Evolutionary conservation across 2,113 vertebrate species (phyloP).

Genomic region (Prunella himalayana): DNA sequence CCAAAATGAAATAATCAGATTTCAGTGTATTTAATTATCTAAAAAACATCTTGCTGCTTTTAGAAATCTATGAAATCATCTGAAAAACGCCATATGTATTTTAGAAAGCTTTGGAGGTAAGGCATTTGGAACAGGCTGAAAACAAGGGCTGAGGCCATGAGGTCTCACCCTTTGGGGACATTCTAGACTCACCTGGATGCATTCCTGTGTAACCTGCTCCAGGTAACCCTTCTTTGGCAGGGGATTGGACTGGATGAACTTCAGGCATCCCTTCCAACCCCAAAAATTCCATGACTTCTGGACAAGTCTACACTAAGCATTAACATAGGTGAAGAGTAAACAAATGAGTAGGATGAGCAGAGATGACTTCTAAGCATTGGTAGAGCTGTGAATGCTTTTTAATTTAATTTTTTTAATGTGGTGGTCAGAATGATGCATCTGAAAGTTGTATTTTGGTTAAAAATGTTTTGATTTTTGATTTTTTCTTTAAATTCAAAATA

Average conservation of each 20-base stretch:
- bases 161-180: background rate
- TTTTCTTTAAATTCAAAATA: background rate
- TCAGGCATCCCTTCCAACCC: background rate
- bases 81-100: rapidly evolving
- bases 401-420: background rate
- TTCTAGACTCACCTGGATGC: background rate
- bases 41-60: background rate
- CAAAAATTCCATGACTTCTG: background rate
- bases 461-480: background rate
- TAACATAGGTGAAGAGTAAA: rapidly evolving
- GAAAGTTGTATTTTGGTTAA: background rate
- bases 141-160: rapidly evolving
- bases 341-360: background rate
- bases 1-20: background rate
- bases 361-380: background rate
- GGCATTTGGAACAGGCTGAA: rapidly evolving
- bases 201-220: background rate
- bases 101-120: background rate
- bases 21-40: background rate
- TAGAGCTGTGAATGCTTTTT: background rate
- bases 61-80: background rate
- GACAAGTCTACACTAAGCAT: rapidly evolving
- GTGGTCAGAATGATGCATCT: background rate
- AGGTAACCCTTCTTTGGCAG: background rate
- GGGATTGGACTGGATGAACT: too few species aligned